A percentile compares a stretch with the other conserved stretches of the same genome.
Conservation (phyloP, 2,113 vertebrate species). For the Chaetops frenatus region DNA sequence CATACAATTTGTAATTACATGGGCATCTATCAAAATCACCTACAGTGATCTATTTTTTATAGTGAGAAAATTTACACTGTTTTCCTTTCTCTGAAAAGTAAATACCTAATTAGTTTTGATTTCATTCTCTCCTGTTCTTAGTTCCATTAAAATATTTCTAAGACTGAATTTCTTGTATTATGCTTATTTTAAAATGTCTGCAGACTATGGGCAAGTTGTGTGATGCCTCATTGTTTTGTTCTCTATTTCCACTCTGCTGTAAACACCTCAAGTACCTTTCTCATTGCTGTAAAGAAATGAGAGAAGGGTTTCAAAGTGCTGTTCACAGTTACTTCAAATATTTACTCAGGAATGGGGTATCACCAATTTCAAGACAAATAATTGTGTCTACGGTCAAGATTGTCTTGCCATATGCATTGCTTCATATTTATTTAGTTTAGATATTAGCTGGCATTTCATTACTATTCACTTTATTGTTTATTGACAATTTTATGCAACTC, state of each 20-base stretch:
- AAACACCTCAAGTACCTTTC: neutral
- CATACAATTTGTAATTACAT: neutral
- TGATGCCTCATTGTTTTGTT: neutral
- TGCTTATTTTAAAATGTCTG: neutral
- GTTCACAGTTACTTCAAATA: neutral
- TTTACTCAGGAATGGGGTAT: neutral
- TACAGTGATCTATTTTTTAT: neutral
- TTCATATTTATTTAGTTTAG: neutral
- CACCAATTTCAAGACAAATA: neutral
- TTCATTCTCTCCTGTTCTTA: neutral
- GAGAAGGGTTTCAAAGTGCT: fast-evolving
- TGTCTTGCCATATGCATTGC: neutral
- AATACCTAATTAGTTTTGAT: neutral
- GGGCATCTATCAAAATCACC: neutral
- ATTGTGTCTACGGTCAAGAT: neutral
- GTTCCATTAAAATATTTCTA: neutral
- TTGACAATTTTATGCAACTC: neutral
- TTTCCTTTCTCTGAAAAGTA: neutral
- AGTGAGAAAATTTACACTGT: neutral
- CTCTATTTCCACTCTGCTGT: neutral
- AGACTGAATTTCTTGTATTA: neutral
- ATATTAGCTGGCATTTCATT: neutral
- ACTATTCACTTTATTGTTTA: neutral
- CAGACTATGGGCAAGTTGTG: neutral
- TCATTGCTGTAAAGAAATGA: neutral